Evolutionary conservation across 2,797 vertebrate genomes (phyloP).

Genomic region (Tapera naevia): DNA sequence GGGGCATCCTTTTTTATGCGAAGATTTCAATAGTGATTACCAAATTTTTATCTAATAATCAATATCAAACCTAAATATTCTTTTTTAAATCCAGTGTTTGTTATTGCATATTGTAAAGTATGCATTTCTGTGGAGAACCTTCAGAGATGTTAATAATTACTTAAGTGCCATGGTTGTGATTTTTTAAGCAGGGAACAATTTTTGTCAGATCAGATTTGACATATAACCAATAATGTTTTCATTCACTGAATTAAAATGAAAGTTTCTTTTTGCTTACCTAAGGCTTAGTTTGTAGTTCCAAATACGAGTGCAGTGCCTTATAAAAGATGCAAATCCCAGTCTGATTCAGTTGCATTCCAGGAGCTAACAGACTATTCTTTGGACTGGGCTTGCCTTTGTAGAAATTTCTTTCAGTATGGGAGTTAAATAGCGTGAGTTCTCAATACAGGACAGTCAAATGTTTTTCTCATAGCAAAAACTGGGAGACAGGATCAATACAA

Average conservation of each 20-base stretch:
- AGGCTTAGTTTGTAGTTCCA: neutral
- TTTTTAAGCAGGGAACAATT: neutral
- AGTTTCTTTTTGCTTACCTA: neutral
- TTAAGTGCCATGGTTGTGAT: neutral
- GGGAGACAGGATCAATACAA: neutral
- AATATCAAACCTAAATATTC: neutral
- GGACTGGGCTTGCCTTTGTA: neutral
- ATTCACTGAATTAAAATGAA: neutral
- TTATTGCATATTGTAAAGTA: neutral
- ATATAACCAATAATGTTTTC: neutral
- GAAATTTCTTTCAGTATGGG: neutral
- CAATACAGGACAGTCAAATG: neutral
- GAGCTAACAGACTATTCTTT: neutral
- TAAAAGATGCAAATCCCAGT: neutral
- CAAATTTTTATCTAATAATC: neutral
- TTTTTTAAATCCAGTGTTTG: neutral
- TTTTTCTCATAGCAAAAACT: neutral
- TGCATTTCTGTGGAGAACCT: neutral
- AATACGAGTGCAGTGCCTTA: neutral
- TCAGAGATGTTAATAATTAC: neutral
- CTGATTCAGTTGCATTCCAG: neutral
- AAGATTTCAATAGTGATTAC: neutral
- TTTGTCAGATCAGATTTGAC: neutral
- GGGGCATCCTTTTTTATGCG: neutral
- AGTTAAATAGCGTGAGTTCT: neutral